Conservation (phyloP, 2,797 vertebrate species). For the Poliocrania exsul region DNA sequence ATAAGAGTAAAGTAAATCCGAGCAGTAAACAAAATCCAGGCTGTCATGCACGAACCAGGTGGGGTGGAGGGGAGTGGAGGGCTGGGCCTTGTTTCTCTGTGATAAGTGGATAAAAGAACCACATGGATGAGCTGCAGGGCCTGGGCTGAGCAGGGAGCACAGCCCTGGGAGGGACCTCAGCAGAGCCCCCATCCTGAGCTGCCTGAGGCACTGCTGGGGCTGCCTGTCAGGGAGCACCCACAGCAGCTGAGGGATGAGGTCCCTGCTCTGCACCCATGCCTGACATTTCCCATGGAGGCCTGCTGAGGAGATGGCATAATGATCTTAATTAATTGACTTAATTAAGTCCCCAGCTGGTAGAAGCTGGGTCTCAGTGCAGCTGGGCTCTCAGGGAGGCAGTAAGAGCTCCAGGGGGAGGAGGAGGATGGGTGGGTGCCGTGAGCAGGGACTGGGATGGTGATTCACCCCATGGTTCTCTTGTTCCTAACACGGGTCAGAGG, state of each 20-base stretch:
- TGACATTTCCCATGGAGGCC: background rate
- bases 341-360: conserved; percentile 26
- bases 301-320: background rate
- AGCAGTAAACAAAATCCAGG: background rate
- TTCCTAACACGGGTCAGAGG: too few species aligned
- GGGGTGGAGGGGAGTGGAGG: fast-evolving
- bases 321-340: conserved; percentile 40
- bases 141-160: background rate
- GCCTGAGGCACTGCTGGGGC: background rate
- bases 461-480: background rate
- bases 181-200: fast-evolving
- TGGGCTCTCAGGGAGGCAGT: background rate
- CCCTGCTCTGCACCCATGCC: fast-evolving
- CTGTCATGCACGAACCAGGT: background rate
- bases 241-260: fast-evolving
- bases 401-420: background rate
- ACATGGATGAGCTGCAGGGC: background rate
- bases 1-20: background rate
- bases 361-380: background rate
- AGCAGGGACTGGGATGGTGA: background rate
- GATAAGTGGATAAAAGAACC: background rate
- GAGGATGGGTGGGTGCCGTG: background rate
- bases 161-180: too few species aligned
- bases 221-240: background rate
- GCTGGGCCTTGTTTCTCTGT: background rate